phyloP scores from a whole-genome alignment of 2,113 vertebrate genomes.

The Motacilla alba region DNA sequence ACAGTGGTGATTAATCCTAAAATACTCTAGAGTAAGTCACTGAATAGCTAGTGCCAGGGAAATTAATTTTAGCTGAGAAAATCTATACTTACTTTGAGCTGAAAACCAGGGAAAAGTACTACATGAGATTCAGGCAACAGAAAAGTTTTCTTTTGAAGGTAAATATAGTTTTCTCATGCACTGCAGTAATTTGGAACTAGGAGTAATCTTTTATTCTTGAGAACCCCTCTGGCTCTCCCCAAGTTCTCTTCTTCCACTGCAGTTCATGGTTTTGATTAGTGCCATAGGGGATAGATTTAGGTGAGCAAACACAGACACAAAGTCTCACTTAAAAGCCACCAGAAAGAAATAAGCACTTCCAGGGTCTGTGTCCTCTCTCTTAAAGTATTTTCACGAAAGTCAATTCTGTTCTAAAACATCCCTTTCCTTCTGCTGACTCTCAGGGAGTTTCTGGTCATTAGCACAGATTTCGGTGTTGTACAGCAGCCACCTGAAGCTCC shows the following conservation, averaged over 20 bases:
- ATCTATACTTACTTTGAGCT: background rate
- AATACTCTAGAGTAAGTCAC: background rate
- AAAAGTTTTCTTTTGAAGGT: background rate
- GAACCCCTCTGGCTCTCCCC: background rate
- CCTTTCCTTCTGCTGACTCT: background rate
- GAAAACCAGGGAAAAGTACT: background rate
- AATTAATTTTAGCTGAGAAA: conserved; percentile 11
- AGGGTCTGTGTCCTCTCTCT: background rate
- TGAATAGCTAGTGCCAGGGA: background rate
- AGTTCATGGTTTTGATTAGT: background rate
- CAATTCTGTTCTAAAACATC: background rate
- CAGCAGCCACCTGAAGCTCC: background rate
- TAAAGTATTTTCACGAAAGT: background rate
- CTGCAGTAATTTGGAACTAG: background rate
- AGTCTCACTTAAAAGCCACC: background rate
- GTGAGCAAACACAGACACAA: background rate
- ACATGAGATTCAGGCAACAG: background rate
- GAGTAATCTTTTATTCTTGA: background rate
- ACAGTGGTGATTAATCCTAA: background rate
- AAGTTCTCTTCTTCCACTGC: accelerated
- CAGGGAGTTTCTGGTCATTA: background rate
- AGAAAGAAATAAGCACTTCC: background rate
- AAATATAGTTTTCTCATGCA: background rate
- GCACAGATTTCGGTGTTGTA: background rate
- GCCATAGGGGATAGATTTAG: background rate